phyloP scores from a whole-genome alignment of 2,113 vertebrate genomes.

The Cairina moschata region DNA sequence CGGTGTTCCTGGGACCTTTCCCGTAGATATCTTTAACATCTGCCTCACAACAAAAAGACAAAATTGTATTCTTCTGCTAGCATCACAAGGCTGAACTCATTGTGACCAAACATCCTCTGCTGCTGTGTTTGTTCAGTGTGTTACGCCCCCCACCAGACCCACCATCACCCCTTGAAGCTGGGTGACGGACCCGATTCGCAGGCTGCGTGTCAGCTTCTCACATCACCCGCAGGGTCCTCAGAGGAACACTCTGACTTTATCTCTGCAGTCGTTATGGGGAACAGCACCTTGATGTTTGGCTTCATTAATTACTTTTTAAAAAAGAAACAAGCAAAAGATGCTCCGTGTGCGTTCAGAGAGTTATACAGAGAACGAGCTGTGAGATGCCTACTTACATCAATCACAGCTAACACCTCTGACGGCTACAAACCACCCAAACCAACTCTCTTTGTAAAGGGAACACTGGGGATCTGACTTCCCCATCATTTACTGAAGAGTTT shows the following conservation, averaged over 20 bases:
- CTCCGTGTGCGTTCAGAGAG: rapidly evolving
- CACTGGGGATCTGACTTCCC: not conserved
- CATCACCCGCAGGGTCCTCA: not conserved
- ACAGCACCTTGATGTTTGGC: not conserved
- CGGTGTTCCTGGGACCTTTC: not conserved
- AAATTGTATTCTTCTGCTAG: not conserved
- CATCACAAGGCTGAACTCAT: not conserved
- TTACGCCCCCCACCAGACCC: not conserved
- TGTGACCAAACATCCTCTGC: not conserved
- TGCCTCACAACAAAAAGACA: not conserved
- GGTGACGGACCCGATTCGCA: not conserved
- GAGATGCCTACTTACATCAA: not conserved
- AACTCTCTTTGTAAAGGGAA: not conserved
- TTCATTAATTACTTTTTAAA: rapidly evolving
- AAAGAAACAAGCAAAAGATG: not conserved
- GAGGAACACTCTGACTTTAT: not conserved
- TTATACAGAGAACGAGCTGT: not conserved
- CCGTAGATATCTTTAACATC: not conserved
- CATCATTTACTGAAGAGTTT: not conserved
- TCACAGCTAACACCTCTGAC: not conserved
- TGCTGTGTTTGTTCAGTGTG: not conserved
- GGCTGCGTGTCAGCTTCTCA: not conserved
- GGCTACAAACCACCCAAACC: not conserved
- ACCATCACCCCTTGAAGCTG: not conserved
- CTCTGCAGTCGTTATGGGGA: not conserved